Evolutionary conservation across 2,888 invertebrate genomes (phyloP).

Genomic region (Villa cingulata): DNA sequence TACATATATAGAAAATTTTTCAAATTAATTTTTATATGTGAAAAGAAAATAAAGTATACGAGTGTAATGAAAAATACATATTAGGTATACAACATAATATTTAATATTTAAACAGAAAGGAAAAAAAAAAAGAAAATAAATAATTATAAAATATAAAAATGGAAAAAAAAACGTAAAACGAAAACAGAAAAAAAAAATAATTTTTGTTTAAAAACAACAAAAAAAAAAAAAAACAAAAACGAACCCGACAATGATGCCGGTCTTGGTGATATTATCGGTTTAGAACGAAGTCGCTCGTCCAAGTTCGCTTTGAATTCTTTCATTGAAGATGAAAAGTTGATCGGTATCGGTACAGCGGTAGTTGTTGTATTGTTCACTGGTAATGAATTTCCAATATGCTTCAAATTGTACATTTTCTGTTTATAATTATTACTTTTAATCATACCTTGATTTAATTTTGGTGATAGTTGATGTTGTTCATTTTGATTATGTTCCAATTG

Average conservation of each 20-base stretch:
- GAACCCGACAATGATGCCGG: conserved; percentile 37
- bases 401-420: conserved; percentile 5
- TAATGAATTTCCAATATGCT: not conserved
- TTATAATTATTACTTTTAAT: not conserved
- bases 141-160: conserved; percentile 9
- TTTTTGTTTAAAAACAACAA: conserved; percentile 10
- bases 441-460: conserved; percentile 6
- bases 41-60: no score
- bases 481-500: not conserved
- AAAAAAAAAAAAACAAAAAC: conserved; percentile 24
- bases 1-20: no score
- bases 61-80: not conserved
- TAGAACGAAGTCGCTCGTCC: conserved; percentile 16
- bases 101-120: conserved; percentile 9
- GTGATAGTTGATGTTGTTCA: conserved; percentile 3
- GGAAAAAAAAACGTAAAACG: conserved; percentile 23
- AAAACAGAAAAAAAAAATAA: conserved; percentile 20
- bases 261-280: conserved; percentile 35
- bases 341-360: not conserved
- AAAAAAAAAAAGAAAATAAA: conserved; percentile 3
- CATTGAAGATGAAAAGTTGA: not conserved
- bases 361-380: not conserved
- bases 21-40: no score
- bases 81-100: not conserved
- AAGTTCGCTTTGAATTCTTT: conserved; percentile 12